Conservation (phyloP, 2,888 invertebrate species). For the Oscheius sp. region DNA sequence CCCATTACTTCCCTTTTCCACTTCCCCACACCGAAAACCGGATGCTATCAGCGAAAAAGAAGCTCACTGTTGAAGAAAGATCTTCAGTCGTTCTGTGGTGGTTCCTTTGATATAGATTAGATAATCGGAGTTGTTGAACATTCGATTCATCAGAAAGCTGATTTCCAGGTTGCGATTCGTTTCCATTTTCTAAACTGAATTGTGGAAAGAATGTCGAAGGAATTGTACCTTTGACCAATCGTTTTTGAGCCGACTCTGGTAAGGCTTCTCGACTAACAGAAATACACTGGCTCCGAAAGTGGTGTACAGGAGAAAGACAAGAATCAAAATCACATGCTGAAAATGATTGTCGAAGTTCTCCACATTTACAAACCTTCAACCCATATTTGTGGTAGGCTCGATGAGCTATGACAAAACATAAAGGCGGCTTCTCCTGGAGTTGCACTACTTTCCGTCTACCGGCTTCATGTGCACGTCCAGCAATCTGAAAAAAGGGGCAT, state of each 20-base stretch:
- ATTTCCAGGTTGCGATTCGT: conserved; percentile 51
- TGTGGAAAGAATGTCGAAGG: background rate
- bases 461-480: conserved; percentile 59
- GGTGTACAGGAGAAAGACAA: conserved; percentile 57
- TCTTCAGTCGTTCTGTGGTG: conserved; percentile 45
- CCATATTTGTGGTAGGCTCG: conserved; percentile 63
- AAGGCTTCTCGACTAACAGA: conserved; percentile 56
- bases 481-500: conserved; percentile 49
- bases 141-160: conserved; percentile 52
- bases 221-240: conserved; percentile 40
- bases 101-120: conserved; percentile 59
- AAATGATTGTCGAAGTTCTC: conserved; percentile 18
- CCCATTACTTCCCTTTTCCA: conserved; percentile 16
- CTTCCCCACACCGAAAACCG: conserved; percentile 11
- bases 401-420: conserved; percentile 60
- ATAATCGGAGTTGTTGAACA: conserved; percentile 63
- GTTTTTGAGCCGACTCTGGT: conserved; percentile 50
- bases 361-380: conserved; percentile 40
- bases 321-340: conserved; percentile 60
- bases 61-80: conserved; percentile 45
- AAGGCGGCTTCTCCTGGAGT: conserved; percentile 58
- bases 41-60: background rate
- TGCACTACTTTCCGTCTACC: conserved; percentile 56
- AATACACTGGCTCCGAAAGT: conserved; percentile 59
- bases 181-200: conserved; percentile 44